A percentile compares a stretch with the other conserved stretches of the same genome.
Evolutionary conservation across 2,888 invertebrate species (phyloP).

Genomic region (Rotaria sp.): DNA sequence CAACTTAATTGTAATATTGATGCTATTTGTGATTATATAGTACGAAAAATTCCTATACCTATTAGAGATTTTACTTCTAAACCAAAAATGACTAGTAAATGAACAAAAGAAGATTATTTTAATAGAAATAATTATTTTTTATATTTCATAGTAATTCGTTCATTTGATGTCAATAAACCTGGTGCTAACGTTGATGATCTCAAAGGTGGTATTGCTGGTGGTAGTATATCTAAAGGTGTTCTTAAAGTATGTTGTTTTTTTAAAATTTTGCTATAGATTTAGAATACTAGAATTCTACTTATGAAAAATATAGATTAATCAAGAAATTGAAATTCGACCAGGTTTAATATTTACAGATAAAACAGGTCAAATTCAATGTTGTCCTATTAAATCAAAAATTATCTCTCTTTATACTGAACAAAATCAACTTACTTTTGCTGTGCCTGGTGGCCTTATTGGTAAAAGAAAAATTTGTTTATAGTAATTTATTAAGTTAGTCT

Average conservation of each 20-base stretch:
- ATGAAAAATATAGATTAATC: slow-evolving; percentile 65
- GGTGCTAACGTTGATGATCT: slow-evolving; percentile 96
- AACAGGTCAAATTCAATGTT: slow-evolving; percentile 87
- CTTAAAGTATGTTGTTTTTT: slow-evolving; percentile 53
- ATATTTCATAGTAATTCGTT: slow-evolving; percentile 60
- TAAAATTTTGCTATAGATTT: neutral
- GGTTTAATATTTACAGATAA: slow-evolving; percentile 92
- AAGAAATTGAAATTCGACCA: slow-evolving; percentile 95
- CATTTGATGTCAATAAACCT: slow-evolving; percentile 98
- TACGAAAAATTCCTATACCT: slow-evolving; percentile 94
- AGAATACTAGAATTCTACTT: neutral
- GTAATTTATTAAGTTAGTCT: no score
- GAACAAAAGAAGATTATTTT: slow-evolving; percentile 35
- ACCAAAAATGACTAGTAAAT: slow-evolving; percentile 72
- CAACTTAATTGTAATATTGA: slow-evolving; percentile 98
- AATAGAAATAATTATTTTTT: neutral
- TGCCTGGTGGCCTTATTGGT: slow-evolving; percentile 94
- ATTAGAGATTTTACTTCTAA: slow-evolving; percentile 85
- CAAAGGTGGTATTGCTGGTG: slow-evolving; percentile 96
- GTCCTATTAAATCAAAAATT: slow-evolving; percentile 89
- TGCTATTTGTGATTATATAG: slow-evolving; percentile 93
- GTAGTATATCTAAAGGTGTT: slow-evolving; percentile 89
- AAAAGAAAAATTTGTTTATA: no score
- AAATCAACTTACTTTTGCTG: slow-evolving; percentile 92
- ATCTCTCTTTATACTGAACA: slow-evolving; percentile 94